Evolutionary conservation across 2,113 vertebrate species (phyloP).

Genomic region (Azemiops feae): DNA sequence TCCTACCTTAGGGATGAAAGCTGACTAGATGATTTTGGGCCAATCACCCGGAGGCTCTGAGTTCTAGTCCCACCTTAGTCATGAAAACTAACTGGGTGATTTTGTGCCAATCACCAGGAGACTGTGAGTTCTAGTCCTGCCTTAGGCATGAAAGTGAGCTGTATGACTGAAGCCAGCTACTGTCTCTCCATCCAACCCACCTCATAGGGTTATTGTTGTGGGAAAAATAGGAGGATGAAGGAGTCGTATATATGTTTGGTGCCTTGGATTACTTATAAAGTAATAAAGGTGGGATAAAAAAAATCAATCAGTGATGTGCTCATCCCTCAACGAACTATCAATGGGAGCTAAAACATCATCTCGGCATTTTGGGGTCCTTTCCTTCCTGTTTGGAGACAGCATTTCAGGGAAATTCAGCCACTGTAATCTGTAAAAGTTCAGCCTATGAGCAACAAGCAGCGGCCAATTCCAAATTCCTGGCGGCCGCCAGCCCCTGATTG

Average conservation of each 20-base stretch:
- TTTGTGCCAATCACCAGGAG: too few relatives aligned
- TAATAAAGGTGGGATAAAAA: background rate
- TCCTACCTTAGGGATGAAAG: too few relatives aligned
- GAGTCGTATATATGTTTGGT: too few relatives aligned
- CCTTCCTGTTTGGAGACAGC: background rate
- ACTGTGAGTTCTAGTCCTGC: too few relatives aligned
- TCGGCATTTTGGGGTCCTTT: background rate
- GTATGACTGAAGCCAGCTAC: too few relatives aligned
- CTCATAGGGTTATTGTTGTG: background rate
- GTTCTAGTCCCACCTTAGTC: too few relatives aligned
- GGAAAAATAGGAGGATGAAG: too few relatives aligned
- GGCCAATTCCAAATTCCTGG: background rate
- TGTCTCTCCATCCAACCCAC: too few relatives aligned
- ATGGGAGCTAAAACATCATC: background rate
- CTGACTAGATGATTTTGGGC: too few relatives aligned
- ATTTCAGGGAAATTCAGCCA: background rate
- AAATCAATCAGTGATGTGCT: background rate
- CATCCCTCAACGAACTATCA: background rate
- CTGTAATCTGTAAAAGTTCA: background rate
- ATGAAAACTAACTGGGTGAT: too few relatives aligned
- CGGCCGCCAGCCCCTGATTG: background rate
- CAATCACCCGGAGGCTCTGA: too few relatives aligned
- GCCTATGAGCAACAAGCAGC: background rate
- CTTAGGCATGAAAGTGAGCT: too few relatives aligned
- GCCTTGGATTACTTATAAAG: background rate